Conservation (phyloP, 2,113 vertebrate genomes). For the Seriola rivoliana region DNA sequence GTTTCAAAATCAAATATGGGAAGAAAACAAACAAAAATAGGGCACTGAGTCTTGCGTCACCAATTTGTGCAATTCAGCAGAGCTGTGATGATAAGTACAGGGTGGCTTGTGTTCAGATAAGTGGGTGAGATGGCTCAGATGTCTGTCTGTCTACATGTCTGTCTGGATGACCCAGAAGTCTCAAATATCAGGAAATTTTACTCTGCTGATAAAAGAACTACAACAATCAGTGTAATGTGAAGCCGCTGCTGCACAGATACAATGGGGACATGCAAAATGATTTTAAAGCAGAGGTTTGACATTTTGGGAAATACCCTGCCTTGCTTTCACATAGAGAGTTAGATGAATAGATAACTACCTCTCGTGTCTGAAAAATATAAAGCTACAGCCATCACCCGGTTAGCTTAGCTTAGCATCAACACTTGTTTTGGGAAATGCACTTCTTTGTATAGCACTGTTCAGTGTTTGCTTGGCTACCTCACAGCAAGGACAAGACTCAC, state of each 20-base stretch:
- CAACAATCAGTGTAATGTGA: constrained; percentile 1
- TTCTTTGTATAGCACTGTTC: too few relatives aligned
- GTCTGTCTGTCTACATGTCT: constrained; percentile 20
- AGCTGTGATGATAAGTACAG: constrained; percentile 20
- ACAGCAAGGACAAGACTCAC: too few relatives aligned
- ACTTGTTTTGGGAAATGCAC: too few relatives aligned
- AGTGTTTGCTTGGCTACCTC: too few relatives aligned
- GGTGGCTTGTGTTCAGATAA: constrained; percentile 16
- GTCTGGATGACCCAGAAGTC: constrained; percentile 29
- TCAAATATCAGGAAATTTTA: constrained; percentile 24
- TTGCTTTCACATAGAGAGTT: not conserved
- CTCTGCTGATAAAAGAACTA: constrained; percentile 10
- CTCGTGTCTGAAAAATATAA: not conserved
- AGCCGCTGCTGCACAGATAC: constrained; percentile 1
- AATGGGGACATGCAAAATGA: not conserved
- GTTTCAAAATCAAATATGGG: constrained; percentile 42
- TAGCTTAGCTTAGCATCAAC: not conserved
- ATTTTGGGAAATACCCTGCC: not conserved
- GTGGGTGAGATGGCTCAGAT: constrained; percentile 17
- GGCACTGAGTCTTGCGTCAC: constrained; percentile 20
- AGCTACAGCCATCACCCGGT: not conserved
- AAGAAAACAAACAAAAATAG: constrained; percentile 37
- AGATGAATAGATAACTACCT: not conserved
- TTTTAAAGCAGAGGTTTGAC: not conserved
- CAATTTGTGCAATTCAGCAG: constrained; percentile 52